Conservation (phyloP, 2,797 vertebrate species). For the Cuculus canorus region DNA sequence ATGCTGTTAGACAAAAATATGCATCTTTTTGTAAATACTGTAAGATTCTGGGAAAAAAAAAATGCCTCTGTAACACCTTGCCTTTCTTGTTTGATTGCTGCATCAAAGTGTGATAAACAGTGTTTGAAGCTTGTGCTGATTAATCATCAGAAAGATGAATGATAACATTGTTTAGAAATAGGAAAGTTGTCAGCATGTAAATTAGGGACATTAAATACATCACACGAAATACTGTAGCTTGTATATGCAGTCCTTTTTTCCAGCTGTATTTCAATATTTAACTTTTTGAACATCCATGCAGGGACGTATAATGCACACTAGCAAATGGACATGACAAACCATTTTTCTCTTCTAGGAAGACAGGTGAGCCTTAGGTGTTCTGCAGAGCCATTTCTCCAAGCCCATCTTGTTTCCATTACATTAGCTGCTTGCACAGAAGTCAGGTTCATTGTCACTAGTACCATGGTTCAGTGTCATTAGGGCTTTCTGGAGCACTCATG, state of each 20-base stretch:
- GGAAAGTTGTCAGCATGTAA: constrained; percentile 15
- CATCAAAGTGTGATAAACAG: constrained; percentile 54
- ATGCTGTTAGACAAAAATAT: constrained; percentile 9
- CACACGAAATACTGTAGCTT: background rate
- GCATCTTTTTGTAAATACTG: constrained; percentile 63
- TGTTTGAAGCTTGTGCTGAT: constrained; percentile 62
- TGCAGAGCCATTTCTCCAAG: background rate
- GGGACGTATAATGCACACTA: background rate
- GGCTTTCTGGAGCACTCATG: background rate
- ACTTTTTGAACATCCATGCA: background rate
- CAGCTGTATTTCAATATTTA: background rate
- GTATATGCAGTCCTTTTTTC: background rate
- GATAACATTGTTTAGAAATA: constrained; percentile 60
- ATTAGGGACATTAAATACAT: constrained; percentile 23
- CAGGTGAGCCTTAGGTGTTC: background rate
- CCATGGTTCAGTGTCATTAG: background rate
- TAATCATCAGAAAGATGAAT: constrained; percentile 51
- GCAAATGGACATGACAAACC: background rate
- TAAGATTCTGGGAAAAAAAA: background rate
- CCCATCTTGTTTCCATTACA: background rate
- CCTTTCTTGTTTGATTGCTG: constrained; percentile 28
- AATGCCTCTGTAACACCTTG: background rate
- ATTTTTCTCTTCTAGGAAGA: background rate
- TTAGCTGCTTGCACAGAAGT: background rate
- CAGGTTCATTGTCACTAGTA: background rate